These are phyloP conservation scores for Melanerpes formicivorus DNA, from an alignment of 2,113 vertebrate species.

Conservation along the genomic window DNA sequence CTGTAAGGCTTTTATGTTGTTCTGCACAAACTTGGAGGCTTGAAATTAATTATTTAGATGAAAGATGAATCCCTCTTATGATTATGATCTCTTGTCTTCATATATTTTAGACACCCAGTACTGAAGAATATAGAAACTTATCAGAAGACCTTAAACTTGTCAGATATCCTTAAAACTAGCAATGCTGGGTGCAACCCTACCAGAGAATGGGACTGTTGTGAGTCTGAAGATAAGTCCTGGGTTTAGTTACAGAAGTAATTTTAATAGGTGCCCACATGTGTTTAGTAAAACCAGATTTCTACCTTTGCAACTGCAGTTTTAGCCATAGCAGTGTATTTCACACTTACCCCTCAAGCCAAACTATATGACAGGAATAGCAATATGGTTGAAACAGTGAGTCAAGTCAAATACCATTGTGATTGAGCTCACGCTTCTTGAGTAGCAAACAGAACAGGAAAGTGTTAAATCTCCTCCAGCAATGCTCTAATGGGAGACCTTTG, in stretches of 20 bases:
- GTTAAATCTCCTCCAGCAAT: conserved; percentile 13
- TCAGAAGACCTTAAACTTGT: not conserved
- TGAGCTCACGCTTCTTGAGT: not conserved
- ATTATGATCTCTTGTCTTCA: not conserved
- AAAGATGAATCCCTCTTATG: not conserved
- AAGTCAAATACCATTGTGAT: not conserved
- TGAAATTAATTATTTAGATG: not conserved
- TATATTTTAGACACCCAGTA: not conserved
- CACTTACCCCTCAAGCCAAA: not conserved
- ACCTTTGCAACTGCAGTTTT: not conserved
- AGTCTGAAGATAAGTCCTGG: not conserved
- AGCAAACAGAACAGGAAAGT: not conserved
- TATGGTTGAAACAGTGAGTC: not conserved
- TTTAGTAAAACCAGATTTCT: conserved; percentile 24
- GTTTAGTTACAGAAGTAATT: not conserved
- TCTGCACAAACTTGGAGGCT: not conserved
- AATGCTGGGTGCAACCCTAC: not conserved
- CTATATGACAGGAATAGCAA: not conserved
- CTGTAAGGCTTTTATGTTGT: not conserved
- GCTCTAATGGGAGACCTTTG: not conserved
- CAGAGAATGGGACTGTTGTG: not conserved
- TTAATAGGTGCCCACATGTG: not conserved
- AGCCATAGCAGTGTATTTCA: conserved; percentile 1
- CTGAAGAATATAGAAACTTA: not conserved
- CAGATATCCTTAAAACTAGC: not conserved